These are phyloP conservation scores for Lycaon pictus DNA, from an alignment of 2,113 vertebrate species.

Conservation along the genomic window DNA sequence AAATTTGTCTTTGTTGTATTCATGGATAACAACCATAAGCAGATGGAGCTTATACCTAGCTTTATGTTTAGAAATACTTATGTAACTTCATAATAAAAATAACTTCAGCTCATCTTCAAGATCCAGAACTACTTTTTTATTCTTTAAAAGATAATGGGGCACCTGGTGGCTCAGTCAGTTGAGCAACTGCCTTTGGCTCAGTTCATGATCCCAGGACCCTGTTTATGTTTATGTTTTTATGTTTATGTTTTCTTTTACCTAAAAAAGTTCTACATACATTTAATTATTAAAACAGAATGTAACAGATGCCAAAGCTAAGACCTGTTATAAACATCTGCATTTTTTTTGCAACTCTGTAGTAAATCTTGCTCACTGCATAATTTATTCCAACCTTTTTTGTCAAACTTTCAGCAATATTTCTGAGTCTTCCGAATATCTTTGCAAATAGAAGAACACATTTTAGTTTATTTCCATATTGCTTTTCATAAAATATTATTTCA, in stretches of 20 bases:
- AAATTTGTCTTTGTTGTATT: background rate
- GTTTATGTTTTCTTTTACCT: background rate
- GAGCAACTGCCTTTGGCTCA: background rate
- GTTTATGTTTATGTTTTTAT: background rate
- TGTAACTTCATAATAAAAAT: conserved; percentile 14
- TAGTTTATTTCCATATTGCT: background rate
- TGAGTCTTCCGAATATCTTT: background rate
- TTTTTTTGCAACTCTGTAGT: conserved; percentile 5
- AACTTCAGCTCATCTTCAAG: background rate
- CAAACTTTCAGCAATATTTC: background rate
- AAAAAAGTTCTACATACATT: background rate
- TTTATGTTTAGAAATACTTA: conserved; percentile 44
- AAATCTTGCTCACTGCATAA: background rate
- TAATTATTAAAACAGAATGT: conserved; percentile 49
- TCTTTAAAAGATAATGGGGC: background rate
- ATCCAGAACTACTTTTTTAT: background rate
- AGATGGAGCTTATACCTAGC: background rate
- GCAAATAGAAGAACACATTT: background rate
- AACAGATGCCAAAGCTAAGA: background rate
- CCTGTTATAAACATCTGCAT: background rate
- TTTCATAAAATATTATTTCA: background rate
- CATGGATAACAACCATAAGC: background rate
- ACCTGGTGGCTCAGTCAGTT: background rate
- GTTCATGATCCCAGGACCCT: background rate
- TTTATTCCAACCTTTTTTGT: background rate